phyloP scores from a whole-genome alignment of 2,888 invertebrate genomes.

The Harmothoe impar region DNA sequence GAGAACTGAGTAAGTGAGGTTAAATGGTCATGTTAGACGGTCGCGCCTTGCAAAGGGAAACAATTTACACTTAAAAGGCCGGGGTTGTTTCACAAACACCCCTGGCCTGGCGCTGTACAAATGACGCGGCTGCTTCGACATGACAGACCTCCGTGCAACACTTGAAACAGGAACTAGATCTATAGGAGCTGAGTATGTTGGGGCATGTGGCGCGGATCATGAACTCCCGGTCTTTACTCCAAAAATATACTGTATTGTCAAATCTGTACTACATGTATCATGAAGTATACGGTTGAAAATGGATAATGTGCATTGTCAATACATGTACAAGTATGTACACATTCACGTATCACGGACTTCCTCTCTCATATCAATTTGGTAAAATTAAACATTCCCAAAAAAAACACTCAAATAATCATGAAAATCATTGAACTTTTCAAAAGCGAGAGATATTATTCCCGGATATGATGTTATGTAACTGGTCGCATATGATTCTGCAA shows the following conservation, averaged over 20 bases:
- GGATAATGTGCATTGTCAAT: too few relatives aligned
- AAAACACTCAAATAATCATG: too few relatives aligned
- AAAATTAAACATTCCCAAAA: too few relatives aligned
- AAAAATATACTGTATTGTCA: neutral
- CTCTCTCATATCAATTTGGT: too few relatives aligned
- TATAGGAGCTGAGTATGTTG: neutral
- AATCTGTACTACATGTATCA: too few relatives aligned
- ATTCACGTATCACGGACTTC: too few relatives aligned
- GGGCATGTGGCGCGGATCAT: conserved; percentile 32
- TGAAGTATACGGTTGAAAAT: too few relatives aligned
- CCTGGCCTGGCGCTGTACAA: neutral
- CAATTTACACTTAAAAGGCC: neutral
- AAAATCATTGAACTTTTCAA: too few relatives aligned
- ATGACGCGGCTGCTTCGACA: neutral
- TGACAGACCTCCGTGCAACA: neutral
- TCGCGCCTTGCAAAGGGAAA: neutral
- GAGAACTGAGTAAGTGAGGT: neutral
- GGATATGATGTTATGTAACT: too few relatives aligned
- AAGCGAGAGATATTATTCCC: too few relatives aligned
- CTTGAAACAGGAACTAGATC: neutral
- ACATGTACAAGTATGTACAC: too few relatives aligned
- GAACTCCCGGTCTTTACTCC: neutral
- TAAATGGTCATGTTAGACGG: neutral
- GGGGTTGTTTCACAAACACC: neutral
- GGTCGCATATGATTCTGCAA: too few relatives aligned